Conservation (phyloP, 2,888 invertebrate species). For the Machimus rusticus region DNA sequence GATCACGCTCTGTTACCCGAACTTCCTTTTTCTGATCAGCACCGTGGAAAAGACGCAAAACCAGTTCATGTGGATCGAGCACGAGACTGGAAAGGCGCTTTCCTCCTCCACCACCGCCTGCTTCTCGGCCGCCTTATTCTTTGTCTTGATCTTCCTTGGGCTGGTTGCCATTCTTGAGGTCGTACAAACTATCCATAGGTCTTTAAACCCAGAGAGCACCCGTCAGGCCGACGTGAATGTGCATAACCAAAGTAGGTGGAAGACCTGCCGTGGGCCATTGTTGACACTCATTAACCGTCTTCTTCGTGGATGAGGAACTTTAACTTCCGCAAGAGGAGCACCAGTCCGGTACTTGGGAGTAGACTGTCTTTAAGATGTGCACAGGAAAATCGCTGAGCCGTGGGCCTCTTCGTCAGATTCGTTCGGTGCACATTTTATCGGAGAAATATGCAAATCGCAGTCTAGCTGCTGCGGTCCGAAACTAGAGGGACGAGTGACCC, state of each 20-base stretch:
- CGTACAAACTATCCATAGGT: conserved; percentile 9
- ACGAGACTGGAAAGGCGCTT: conserved; percentile 3
- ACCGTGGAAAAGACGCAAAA: conserved; percentile 51
- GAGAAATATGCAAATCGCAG: background rate
- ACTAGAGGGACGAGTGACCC: background rate
- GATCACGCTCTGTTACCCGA: conserved; percentile 51
- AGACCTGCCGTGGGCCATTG: conserved; percentile 30
- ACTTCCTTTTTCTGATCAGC: conserved; percentile 53
- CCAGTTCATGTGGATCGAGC: conserved; percentile 38
- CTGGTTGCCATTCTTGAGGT: conserved; percentile 14
- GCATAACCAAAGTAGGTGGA: conserved; percentile 35
- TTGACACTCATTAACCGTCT: conserved; percentile 42
- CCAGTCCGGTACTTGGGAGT: background rate
- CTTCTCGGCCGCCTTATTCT: background rate
- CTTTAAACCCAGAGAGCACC: conserved; percentile 15
- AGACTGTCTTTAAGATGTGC: background rate
- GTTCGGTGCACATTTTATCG: conserved; percentile 25
- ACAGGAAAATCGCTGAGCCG: conserved; percentile 33
- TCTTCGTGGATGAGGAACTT: conserved; percentile 14
- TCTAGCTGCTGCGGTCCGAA: background rate
- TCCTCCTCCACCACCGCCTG: background rate
- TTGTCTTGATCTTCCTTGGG: background rate
- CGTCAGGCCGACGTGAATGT: background rate
- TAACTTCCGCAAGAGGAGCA: conserved; percentile 21
- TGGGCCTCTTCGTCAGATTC: conserved; percentile 32